Base-by-base conservation (phyloP, 2,113 vertebrate genomes). In the Ammospiza nelsoni region DNA sequence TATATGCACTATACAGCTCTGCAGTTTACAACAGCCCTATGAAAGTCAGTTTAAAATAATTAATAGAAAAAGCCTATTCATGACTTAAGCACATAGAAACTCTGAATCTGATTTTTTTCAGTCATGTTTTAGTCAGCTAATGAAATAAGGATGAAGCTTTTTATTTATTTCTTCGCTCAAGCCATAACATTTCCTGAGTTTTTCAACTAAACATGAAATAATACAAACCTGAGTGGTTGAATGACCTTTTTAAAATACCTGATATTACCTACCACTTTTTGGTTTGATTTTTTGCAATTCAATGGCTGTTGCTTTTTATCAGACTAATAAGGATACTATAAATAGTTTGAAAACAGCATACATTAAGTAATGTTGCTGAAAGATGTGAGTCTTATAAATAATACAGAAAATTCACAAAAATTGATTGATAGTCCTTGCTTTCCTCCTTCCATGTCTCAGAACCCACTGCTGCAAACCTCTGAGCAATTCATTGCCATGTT, bases 161-260 rank as follows among this genome's bases (percentile, higher is more conserved):
- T 66, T 74, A 95, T 93, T 96, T 71, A 80, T 97, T 96, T 94
- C 77, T 95, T 75, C 27, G 11, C 11, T 72, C 66, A 93, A 95
- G 27, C 46, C 57, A 78, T 75, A 87, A 80, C 37, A 89, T 72
- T n/a, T 79, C 29, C 39, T 90, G 55, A 94, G 71, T 83, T 95
- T 93, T 82, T 90, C 66, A 41, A 73, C 35, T 90, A 49, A 96
- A 74, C 33, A 51, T 67, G 18, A 97, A 96, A 87, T 85, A 94
- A 84, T 23, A 95, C 51, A 84, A 37, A 43, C 66, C 72, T 84
- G 44, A 68, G 24, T 59, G 35, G 29, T 25, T 90, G 90, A 85
- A 14, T 92, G 41, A 76, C 3, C 46, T 51, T 91, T 77, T 16
- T 27, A 5, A 12, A 37, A 58, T n/a, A 58, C 22, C 9, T 52